A percentile compares a stretch with the other conserved stretches of the same genome.
Evolutionary conservation across 2,113 vertebrate species (phyloP).

Genomic region (Solea senegalensis): DNA sequence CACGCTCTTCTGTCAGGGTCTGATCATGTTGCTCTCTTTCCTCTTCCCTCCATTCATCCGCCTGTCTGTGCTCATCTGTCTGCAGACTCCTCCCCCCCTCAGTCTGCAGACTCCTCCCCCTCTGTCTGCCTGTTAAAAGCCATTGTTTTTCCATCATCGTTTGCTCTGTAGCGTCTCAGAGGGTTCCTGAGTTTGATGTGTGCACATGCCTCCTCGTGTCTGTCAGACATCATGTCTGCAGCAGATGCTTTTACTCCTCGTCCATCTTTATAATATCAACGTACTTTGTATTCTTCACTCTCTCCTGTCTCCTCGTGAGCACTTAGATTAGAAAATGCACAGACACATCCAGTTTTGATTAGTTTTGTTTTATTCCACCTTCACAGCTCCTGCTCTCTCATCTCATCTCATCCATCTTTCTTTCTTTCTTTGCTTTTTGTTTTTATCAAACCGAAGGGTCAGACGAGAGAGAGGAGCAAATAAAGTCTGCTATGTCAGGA

Average conservation of each 20-base stretch:
- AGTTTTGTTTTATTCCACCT: no score
- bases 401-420: no score
- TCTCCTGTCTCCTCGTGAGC: not conserved
- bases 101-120: not conserved
- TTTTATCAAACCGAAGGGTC: no score
- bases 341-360: no score
- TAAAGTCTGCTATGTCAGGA: no score
- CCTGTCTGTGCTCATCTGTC: conserved; percentile 18
- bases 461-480: no score
- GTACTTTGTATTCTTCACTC: not conserved
- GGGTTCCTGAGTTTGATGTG: no score
- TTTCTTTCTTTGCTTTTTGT: no score
- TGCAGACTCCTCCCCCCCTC: conserved; percentile 13
- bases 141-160: conserved; percentile 15
- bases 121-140: conserved; percentile 46
- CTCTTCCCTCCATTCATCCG: not conserved
- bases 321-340: no score
- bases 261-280: not conserved
- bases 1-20: not conserved
- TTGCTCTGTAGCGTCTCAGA: conserved; percentile 8
- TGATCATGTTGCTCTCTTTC: not conserved
- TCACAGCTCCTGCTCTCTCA: no score
- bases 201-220: not conserved
- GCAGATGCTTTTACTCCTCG: conserved; percentile 11
- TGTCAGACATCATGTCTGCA: conserved; percentile 16